Base-by-base conservation (phyloP, 2,888 invertebrate species). In the Uloborus plumipes region DNA sequence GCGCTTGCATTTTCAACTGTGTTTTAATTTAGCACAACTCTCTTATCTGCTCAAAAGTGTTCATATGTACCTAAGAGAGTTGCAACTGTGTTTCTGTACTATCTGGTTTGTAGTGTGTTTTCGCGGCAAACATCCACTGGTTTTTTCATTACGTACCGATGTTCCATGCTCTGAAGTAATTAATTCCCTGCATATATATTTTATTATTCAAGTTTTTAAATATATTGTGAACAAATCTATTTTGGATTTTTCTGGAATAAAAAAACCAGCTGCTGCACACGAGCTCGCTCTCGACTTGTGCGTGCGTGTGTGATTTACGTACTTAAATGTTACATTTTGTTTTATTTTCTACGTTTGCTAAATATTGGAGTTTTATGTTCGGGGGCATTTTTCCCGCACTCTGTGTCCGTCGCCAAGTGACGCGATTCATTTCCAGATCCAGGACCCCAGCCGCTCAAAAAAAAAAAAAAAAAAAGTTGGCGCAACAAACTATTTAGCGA, bases 161-260 rank as follows among this genome's bases (percentile, higher is more conserved):
- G 77, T 83, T 82, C 82, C 82, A 82, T 82, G 82, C 82, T 82
- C 74, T 75, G 47, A 82, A 81, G 58, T 81, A 82, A 72, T 74
- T 67, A 67, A 84, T 84, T 84, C 78, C 84, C 84, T 72, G 72
- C 77, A 83, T 83, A 84, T 84, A 78, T 84, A 84, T 84, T 84
- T 84, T 84, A 84, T 84, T 84, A 84, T 84, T 84, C 75, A 80
- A 80, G 80, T 84, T 84, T 84, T 84, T 73, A 84, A 80, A 80
- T 84, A 75, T 80, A 71, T 80, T 73, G 67, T 80, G 80, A 84
- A 84, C 79, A 84, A 84, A 84, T 84, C 79, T 84, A 84, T 84
- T 84, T 84, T 84, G 69, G 80, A 80, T 80, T 80, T 26, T 80
- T 64, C 74, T 70, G 69, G 69, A 64, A 70, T 50, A 20, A 59